phyloP scores from a whole-genome alignment of 2,888 invertebrate genomes.

The Entomobrya multifasciata region DNA sequence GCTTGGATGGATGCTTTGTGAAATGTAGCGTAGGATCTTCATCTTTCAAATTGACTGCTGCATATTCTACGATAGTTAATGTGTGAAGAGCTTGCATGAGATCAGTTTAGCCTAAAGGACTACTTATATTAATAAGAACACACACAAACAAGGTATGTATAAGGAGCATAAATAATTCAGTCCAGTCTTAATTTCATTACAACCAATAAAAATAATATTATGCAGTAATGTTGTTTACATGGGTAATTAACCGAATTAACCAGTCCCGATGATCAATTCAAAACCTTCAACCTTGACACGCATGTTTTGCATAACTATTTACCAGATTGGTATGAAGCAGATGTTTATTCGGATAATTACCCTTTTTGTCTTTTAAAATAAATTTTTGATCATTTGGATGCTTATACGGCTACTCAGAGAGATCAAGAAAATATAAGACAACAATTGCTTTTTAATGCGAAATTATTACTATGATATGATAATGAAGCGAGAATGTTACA shows the following conservation, averaged over 20 bases:
- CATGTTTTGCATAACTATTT: no score
- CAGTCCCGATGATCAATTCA: constrained; percentile 23
- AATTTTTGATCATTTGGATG: no score
- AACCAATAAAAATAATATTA: constrained; percentile 10
- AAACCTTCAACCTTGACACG: constrained; percentile 21
- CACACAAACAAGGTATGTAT: not conserved
- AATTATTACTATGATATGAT: not conserved
- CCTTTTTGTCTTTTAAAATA: no score
- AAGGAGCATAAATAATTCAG: not conserved
- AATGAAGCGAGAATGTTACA: not conserved
- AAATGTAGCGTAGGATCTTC: not conserved
- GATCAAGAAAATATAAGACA: no score
- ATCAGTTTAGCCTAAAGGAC: constrained; percentile 1
- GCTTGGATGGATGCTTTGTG: not conserved
- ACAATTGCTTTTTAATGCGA: constrained; percentile 16
- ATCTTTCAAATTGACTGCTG: not conserved
- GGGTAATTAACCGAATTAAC: constrained; percentile 32
- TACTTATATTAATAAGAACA: not conserved
- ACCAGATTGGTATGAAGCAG: no score
- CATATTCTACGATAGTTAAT: not conserved
- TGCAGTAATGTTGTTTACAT: constrained; percentile 18
- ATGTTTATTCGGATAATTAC: no score
- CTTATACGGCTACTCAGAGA: no score
- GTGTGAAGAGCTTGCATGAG: constrained; percentile 19
- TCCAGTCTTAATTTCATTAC: constrained; percentile 15